phyloP scores from a whole-genome alignment of 2,888 invertebrate species.

The Macaria liturata region DNA sequence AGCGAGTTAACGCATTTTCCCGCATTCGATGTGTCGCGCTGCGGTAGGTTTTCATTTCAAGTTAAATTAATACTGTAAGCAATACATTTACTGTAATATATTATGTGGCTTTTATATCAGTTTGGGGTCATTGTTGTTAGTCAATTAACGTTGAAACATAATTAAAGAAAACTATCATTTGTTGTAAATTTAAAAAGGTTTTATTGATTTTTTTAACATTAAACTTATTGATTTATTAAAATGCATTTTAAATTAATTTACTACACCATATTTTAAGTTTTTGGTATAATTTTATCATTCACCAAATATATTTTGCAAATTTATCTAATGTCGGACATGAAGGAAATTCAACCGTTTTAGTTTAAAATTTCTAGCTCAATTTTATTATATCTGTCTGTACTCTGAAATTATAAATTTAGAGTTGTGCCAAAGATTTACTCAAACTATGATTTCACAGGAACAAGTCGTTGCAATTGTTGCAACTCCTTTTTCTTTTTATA shows the following conservation, averaged over 20 bases:
- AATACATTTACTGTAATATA: background rate
- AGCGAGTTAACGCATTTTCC: no score
- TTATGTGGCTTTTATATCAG: constrained; percentile 8
- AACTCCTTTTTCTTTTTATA: constrained; percentile 57
- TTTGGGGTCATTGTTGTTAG: constrained; percentile 51
- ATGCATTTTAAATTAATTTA: constrained; percentile 21
- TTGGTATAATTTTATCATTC: no score
- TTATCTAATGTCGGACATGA: no score
- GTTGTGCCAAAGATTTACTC: background rate
- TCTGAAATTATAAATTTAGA: no score
- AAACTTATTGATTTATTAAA: constrained; percentile 35
- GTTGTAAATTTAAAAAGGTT: constrained; percentile 51
- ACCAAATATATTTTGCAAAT: no score
- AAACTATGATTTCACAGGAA: constrained; percentile 35
- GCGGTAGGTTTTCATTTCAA: no score
- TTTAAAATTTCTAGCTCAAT: no score
- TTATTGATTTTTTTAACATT: constrained; percentile 45
- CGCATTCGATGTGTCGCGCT: no score
- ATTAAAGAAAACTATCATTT: constrained; percentile 35
- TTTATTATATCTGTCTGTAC: no score
- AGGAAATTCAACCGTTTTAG: no score
- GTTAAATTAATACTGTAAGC: no score
- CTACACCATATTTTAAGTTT: no score
- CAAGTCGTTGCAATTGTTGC: constrained; percentile 60
- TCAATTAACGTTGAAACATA: constrained; percentile 51